Evolutionary conservation across 30 jellyfish, hydroid and myxozoan species (phyloP).

Genomic region (Hydractinia symbiolongicarpus): DNA sequence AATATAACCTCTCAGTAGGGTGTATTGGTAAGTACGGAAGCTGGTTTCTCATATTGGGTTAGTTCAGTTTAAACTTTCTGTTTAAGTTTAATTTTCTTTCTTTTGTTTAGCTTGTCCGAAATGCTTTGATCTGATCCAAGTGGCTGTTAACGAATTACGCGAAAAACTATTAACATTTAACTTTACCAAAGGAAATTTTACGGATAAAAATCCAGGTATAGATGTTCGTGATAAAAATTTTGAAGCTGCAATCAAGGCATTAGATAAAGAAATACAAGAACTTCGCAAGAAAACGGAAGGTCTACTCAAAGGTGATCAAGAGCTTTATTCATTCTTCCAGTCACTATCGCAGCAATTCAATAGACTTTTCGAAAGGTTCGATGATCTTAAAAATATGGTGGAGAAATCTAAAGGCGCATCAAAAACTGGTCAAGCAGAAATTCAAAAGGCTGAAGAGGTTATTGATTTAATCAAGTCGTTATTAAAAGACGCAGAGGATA

Average conservation of each 20-base stretch:
- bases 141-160: conserved; percentile 76
- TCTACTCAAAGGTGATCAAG: conserved; percentile 50
- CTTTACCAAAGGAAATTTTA: conserved; percentile 50
- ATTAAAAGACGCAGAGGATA: conserved; percentile 47
- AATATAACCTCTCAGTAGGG: conserved; percentile 78
- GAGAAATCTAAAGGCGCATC: conserved; percentile 49
- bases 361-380: conserved; percentile 30
- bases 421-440: conserved; percentile 41
- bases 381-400: conserved; percentile 31
- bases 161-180: conserved; percentile 57
- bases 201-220: conserved; percentile 16
- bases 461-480: conserved; percentile 64
- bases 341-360: conserved; percentile 41
- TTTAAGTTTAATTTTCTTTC: background rate
- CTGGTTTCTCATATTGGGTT: too few species aligned
- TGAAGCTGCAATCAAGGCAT: conserved; percentile 47
- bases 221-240: conserved; percentile 54
- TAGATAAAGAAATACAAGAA: conserved; percentile 37
- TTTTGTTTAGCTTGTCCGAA: conserved; percentile 75
- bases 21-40: conserved; percentile 63
- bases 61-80: background rate
- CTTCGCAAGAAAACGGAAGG: conserved; percentile 39
- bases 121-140: conserved; percentile 74
- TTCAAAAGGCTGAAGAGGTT: conserved; percentile 57
- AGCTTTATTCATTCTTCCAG: conserved; percentile 50